phyloP scores from a whole-genome alignment of 2,888 invertebrate species.

The Formica aserva region DNA sequence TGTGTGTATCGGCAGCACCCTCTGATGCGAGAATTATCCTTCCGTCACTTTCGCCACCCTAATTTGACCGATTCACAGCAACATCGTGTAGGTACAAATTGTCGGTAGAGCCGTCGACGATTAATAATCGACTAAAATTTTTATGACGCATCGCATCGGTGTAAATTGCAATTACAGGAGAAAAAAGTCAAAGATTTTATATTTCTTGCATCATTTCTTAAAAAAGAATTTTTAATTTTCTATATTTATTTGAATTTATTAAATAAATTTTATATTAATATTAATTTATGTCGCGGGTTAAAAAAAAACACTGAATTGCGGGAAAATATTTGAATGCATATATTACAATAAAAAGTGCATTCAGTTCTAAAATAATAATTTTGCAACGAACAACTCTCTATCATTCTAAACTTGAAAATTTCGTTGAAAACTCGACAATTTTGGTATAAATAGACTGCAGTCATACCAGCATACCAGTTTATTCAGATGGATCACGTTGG shows the following conservation, averaged over 20 bases:
- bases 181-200: not conserved
- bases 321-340: not conserved
- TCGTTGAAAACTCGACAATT: not conserved
- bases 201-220: not conserved
- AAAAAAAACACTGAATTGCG: not conserved
- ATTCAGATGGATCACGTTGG: constrained; percentile 36
- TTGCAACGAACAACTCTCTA: too few relatives aligned
- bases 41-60: constrained; percentile 39
- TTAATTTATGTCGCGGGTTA: not conserved
- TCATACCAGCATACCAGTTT: constrained; percentile 6
- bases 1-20: constrained; percentile 59
- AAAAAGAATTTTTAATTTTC: not conserved
- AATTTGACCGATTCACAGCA: constrained; percentile 44
- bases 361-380: not conserved
- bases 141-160: not conserved
- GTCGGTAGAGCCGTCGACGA: not conserved
- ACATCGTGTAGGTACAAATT: constrained; percentile 36
- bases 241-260: not conserved
- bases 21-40: constrained; percentile 60
- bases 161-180: not conserved
- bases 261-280: not conserved
- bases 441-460: not conserved
- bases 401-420: not conserved
- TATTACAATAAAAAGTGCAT: not conserved
- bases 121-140: constrained; percentile 28